Percentiles rank a stretch among this genome's conserved stretches.
Conservation (phyloP, 2,113 vertebrate genomes). For the Theristicus caerulescens region DNA sequence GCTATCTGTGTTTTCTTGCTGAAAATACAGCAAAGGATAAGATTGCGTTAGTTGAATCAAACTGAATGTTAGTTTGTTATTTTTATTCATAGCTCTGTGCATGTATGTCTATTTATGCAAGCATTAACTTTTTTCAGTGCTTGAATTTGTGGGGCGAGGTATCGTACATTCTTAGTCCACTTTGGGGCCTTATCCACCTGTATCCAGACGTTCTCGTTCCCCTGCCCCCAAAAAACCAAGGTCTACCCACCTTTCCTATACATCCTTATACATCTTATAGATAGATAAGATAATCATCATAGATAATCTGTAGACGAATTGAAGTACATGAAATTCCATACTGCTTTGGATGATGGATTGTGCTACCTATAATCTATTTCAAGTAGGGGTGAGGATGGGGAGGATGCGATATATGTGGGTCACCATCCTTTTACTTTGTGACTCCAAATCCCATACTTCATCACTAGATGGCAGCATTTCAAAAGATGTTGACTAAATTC, state of each 20-base stretch:
- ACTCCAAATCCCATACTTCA: background rate
- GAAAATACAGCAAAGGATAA: background rate
- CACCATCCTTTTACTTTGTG: background rate
- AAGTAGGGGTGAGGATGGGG: background rate
- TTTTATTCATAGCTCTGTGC: background rate
- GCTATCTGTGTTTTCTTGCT: background rate
- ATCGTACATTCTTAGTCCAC: background rate
- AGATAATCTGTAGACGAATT: background rate
- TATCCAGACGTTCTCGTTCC: background rate
- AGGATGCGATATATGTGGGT: fast-evolving
- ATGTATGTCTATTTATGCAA: background rate
- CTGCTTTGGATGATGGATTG: background rate
- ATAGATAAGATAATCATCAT: no score
- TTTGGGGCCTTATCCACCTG: background rate
- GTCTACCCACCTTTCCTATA: background rate
- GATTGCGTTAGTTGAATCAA: background rate
- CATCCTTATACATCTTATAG: background rate
- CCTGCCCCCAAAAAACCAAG: background rate
- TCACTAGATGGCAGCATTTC: slow-evolving; percentile 42
- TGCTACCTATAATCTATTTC: background rate
- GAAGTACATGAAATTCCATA: background rate
- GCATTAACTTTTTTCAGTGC: background rate
- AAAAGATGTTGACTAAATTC: background rate
- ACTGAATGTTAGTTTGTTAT: background rate
- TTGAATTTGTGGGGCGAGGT: background rate